A percentile compares a stretch with the other conserved stretches of the same genome.
phyloP scores from a whole-genome alignment of 2,888 invertebrate species.

The Atrina japonica region DNA sequence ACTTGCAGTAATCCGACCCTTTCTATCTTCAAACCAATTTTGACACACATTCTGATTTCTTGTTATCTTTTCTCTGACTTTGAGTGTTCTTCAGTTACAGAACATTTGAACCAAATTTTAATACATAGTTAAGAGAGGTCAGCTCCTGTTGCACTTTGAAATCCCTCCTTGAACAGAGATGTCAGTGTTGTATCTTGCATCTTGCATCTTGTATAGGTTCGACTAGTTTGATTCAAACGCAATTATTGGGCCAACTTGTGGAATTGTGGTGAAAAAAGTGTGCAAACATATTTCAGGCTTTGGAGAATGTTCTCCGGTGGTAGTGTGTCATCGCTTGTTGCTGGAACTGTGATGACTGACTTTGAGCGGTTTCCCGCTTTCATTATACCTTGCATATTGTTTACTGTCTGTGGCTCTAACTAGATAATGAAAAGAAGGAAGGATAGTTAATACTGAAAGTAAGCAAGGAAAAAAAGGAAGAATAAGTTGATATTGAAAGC shows the following conservation, averaged over 20 bases:
- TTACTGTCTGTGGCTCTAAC: background rate
- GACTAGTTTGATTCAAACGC: no score
- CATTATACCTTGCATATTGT: background rate
- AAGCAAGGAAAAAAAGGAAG: background rate
- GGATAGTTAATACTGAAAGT: background rate
- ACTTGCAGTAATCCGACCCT: slow-evolving; percentile 13
- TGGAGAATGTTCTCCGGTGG: slow-evolving; percentile 4
- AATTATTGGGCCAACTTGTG: no score
- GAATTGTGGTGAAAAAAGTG: slow-evolving; percentile 14
- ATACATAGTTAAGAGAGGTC: background rate
- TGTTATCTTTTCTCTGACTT: background rate
- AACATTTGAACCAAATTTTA: background rate
- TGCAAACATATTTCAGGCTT: background rate
- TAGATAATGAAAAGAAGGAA: background rate
- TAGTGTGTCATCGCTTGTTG: slow-evolving; percentile 7
- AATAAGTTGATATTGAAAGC: background rate
- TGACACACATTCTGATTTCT: slow-evolving; percentile 20
- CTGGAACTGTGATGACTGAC: slow-evolving; percentile 7
- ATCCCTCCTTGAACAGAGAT: no score
- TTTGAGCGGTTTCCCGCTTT: slow-evolving; percentile 5
- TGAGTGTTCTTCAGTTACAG: slow-evolving; percentile 5
- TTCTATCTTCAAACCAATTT: slow-evolving; percentile 27
- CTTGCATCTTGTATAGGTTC: no score
- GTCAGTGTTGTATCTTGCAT: no score
- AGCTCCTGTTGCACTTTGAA: background rate